Percentiles rank a stretch among this genome's conserved stretches.
These are phyloP conservation scores for Raphicerus campestris DNA, from an alignment of 2,113 vertebrate genomes.

Conservation along the genomic window DNA sequence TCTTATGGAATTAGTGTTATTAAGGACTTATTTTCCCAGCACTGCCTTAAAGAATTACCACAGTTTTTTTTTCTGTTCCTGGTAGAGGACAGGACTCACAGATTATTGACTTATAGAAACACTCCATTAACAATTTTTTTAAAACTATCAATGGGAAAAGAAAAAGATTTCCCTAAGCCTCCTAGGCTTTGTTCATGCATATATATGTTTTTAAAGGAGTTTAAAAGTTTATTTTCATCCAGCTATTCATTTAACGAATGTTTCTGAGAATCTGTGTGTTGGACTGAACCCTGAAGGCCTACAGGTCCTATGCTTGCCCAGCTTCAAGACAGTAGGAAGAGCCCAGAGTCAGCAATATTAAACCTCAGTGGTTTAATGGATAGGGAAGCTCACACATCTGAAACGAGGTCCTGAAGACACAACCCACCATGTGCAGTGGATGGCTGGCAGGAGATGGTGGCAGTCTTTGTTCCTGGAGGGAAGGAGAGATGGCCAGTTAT, in stretches of 20 bases:
- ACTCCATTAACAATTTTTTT: background rate
- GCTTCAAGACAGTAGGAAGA: background rate
- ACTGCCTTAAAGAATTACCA: background rate
- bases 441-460: background rate
- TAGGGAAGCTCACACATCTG: background rate
- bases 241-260: background rate
- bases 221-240: background rate
- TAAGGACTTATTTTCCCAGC: background rate
- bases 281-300: background rate
- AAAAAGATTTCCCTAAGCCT: background rate
- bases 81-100: background rate
- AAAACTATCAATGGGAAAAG: background rate
- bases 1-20: background rate
- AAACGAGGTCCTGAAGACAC: background rate
- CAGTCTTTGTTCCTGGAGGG: background rate
- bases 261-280: background rate
- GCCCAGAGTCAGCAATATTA: background rate
- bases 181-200: background rate
- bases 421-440: background rate
- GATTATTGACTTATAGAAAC: background rate
- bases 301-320: background rate
- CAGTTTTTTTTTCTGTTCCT: background rate
- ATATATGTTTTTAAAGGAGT: background rate
- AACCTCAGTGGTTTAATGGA: background rate
- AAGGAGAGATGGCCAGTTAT: background rate